Evolutionary conservation across 2,113 vertebrate genomes (phyloP).

Genomic region (Xiphophorus couchianus): DNA sequence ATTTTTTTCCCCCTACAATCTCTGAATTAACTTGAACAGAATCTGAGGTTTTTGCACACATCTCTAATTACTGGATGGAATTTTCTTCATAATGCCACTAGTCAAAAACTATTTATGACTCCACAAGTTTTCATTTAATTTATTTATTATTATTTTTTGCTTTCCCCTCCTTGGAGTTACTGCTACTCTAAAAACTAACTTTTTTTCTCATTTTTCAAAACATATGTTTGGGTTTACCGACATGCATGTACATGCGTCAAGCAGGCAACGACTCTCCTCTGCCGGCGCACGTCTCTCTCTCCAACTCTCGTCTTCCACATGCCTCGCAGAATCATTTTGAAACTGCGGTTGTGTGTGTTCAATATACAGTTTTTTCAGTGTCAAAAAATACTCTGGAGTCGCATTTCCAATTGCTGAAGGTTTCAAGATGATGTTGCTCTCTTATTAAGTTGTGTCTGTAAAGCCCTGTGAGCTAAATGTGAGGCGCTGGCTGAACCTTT

Average conservation of each 20-base stretch:
- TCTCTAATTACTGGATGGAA: neutral
- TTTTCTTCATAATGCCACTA: neutral
- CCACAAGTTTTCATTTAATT: neutral
- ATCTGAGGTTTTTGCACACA: neutral
- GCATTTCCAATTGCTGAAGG: neutral
- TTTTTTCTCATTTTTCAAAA: too few species aligned
- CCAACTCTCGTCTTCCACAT: neutral
- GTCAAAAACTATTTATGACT: neutral
- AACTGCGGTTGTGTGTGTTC: neutral
- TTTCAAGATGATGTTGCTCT: neutral
- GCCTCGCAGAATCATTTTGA: neutral
- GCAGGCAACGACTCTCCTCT: too few species aligned
- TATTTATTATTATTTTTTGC: neutral
- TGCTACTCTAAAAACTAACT: neutral
- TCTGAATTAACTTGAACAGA: neutral
- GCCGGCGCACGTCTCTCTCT: too few species aligned
- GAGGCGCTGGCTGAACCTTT: constrained; percentile 1
- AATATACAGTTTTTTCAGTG: neutral
- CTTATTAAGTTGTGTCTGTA: neutral
- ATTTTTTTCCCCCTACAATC: neutral
- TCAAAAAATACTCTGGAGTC: neutral
- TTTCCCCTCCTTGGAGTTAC: neutral
- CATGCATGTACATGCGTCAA: too few species aligned
- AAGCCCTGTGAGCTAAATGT: neutral
- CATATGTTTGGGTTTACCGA: too few species aligned